Evolutionary conservation across 1,140 invertebrate species (phyloP).

Genomic region (Drosophila cardini): DNA sequence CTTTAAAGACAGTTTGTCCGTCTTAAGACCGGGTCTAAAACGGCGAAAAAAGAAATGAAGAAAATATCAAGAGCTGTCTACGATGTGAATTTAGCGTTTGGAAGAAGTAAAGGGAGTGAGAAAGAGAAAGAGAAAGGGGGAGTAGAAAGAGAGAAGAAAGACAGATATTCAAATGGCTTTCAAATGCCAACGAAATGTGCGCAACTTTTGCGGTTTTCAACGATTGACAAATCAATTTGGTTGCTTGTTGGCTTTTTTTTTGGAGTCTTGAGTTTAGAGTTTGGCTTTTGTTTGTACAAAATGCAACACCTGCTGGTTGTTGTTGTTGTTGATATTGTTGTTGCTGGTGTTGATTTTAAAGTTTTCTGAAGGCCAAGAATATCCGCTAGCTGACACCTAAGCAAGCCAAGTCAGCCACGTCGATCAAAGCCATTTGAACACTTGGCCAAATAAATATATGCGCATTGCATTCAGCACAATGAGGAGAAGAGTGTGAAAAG

Average conservation of each 20-base stretch:
- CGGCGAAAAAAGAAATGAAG: conserved; percentile 2
- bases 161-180: conserved; percentile 78
- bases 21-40: no score
- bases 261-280: conserved; percentile 15
- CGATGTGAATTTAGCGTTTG: conserved; percentile 21
- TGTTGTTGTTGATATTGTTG: conserved; percentile 35
- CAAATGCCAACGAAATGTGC: conserved; percentile 79
- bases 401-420: conserved; percentile 59
- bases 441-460: conserved; percentile 77
- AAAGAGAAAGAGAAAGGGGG: no score
- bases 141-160: background rate
- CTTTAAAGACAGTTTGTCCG: no score
- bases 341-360: conserved; percentile 35
- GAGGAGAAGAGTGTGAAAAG: background rate
- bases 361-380: conserved; percentile 50
- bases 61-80: conserved; percentile 54
- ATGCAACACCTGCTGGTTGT: conserved; percentile 75
- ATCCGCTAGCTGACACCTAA: conserved; percentile 59
- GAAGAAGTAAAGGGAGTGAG: conserved; percentile 14
- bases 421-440: conserved; percentile 77
- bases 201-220: conserved; percentile 74
- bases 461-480: conserved; percentile 63
- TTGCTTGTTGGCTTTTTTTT: conserved; percentile 49
- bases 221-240: conserved; percentile 82
- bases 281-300: conserved; percentile 47